A percentile compares a stretch with the other conserved stretches of the same genome.
Evolutionary conservation across 2,888 invertebrate genomes (phyloP).

Genomic region (Hypercompe scribonia): DNA sequence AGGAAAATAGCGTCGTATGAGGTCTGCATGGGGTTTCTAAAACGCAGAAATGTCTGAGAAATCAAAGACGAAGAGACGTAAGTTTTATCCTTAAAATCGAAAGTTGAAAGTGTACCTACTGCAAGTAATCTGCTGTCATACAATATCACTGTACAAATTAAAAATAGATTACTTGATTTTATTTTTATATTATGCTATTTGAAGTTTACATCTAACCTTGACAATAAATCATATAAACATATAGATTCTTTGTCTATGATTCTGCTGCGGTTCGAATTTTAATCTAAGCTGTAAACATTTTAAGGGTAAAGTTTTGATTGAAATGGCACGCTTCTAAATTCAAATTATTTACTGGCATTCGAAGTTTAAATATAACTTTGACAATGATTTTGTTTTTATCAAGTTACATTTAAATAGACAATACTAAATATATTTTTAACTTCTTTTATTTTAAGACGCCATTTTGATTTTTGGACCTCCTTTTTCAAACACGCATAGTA

Average conservation of each 20-base stretch:
- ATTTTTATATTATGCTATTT: background rate
- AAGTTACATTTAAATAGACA: background rate
- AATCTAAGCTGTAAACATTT: too few relatives aligned
- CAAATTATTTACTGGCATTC: too few relatives aligned
- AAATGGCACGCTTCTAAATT: too few relatives aligned
- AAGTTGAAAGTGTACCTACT: background rate
- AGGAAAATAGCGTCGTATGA: too few relatives aligned
- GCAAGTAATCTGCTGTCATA: background rate
- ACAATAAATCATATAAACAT: too few relatives aligned
- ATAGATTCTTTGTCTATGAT: too few relatives aligned
- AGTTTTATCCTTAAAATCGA: background rate
- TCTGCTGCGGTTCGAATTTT: too few relatives aligned
- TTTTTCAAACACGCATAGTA: background rate
- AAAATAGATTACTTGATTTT: background rate
- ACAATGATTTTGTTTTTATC: background rate
- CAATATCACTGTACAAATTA: background rate
- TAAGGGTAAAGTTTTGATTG: too few relatives aligned
- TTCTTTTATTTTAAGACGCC: background rate
- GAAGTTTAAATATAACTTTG: background rate
- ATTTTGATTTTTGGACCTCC: too few relatives aligned
- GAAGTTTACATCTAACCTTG: background rate
- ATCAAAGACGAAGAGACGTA: background rate
- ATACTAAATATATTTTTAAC: background rate
- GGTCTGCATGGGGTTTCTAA: too few relatives aligned
- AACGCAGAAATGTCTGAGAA: background rate